Base-by-base conservation (phyloP, 37 sponge, comb jelly and placozoan species). In the Chondrosia reniformis region DNA sequence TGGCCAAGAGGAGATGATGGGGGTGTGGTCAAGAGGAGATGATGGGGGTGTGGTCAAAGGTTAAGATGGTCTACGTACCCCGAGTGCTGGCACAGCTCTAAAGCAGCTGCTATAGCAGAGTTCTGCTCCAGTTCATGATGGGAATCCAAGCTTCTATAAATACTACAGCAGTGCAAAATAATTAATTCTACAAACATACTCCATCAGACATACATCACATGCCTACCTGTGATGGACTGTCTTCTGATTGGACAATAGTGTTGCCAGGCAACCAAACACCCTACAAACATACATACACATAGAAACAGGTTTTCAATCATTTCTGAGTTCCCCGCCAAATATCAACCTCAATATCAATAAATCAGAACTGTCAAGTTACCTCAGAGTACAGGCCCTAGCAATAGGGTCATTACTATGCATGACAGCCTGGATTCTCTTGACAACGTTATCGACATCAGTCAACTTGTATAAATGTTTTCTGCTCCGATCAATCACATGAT, bases 341-440 rank as follows among this genome's bases (percentile, higher is more conserved):
- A 19, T 59, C n/a, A 19, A 6, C 6, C 61, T 59, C 9, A 66
- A 19, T 5, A 19, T 19, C 5, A 66, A 40, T 34, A 61, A 28
- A 8, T 66, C 36, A 55, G 13, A 5, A 55, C 3, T 55, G 17
- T 22, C 58, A 15, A 43, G 83, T 28, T 37, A 94, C 95, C 95
- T 89, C 33, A 96, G 67, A 32, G 94, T 90, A 28, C 93, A 49
- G 12, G 91, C 93, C 72, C 97, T 77, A 36, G 97, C 97, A 33
- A 96, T 55, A n/a, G 97, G 91, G 61, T 96, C 97, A 84, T 93
- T 96, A 74, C 94, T 96, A 44, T 87, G 86, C 13, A 84, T 86
- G 37, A 96, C 97, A 38, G 88, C 58, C 33, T 38, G 90, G 63
- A 96, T 81, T 33, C 91, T 61, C n/a, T 79, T 73, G 22, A 93